These are phyloP conservation scores for Palloptera scutellata DNA, from an alignment of 2,888 invertebrate species.

Conservation along the genomic window DNA sequence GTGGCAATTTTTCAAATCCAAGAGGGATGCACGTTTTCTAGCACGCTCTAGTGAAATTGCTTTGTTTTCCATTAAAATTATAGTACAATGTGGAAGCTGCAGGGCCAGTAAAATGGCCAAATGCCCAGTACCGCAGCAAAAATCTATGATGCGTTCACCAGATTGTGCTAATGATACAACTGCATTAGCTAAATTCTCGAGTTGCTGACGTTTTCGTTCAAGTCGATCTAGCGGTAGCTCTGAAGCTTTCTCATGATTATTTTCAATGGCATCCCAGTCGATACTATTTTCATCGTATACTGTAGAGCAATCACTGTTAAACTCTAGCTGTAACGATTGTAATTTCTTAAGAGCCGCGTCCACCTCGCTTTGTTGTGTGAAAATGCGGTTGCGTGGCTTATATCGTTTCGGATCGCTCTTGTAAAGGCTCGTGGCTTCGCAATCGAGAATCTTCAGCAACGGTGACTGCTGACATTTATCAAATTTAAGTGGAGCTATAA, in stretches of 20 bases:
- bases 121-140: conserved; percentile 94
- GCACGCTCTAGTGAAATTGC: conserved; percentile 84
- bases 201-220: conserved; percentile 82
- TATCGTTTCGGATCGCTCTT: conserved; percentile 81
- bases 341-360: conserved; percentile 66
- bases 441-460: conserved; percentile 51
- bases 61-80: conserved; percentile 91
- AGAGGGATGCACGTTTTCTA: conserved; percentile 71
- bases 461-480: neutral
- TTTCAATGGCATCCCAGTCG: conserved; percentile 75
- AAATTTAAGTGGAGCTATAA: conserved; percentile 32
- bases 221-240: conserved; percentile 79
- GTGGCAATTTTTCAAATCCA: conserved; percentile 77
- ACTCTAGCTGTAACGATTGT: conserved; percentile 52
- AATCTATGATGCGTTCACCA: conserved; percentile 84
- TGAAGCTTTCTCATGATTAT: conserved; percentile 79
- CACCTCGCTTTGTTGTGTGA: conserved; percentile 80
- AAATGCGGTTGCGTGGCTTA: conserved; percentile 76
- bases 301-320: conserved; percentile 48
- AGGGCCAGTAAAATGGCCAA: conserved; percentile 86
- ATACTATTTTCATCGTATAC: conserved; percentile 60
- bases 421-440: conserved; percentile 55
- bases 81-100: conserved; percentile 77
- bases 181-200: conserved; percentile 83
- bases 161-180: conserved; percentile 74